Base-by-base conservation (phyloP, 2,888 invertebrate genomes). In the Yponomeuta malinellus region DNA sequence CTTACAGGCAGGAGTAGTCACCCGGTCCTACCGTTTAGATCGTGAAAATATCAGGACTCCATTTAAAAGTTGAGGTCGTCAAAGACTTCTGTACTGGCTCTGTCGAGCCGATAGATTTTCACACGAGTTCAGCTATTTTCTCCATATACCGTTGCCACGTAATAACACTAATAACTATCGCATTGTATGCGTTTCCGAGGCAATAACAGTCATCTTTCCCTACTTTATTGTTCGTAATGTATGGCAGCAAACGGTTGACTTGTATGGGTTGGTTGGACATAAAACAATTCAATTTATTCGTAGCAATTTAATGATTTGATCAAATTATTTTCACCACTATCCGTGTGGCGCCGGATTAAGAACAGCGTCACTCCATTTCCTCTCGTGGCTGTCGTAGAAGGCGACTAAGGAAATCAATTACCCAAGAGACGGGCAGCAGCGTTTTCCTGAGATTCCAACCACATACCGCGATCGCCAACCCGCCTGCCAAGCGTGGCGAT, bases 81-180 rank as follows among this genome's bases (percentile, higher is more conserved):
- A 59, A 3, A 15, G 15, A 15, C 52, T 15, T 59, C 52, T 59
- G 52, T 59, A 15, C 52, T 15, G 15, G 6, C 15, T 59, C 1
- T 59, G 52, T 59, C 2, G 15, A 59, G 4, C 52, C 52, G 52
- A 59, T 59, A 59, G 52, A 59, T 59, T 15, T 59, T 59, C 52
- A 15, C 52, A 59, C 52, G 52, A 59, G 15, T 23, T 65, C 65
- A 31, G 65, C 33, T 12, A 33, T 29, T 65, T 31, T 65, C 33
- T 33, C 31, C 43, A 43, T 33, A 65, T 65, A 29, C 65, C 65
- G 65, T 65, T 65, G 65, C 65, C 33, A 65, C 33, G 65, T 31
- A 65, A 65, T 33, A 65, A 65, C n/a, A 65, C 65, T 29, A 65
- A 65, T 65, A 33, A 65, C 31, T 65, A 65, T 65, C 33, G 65